Evolutionary conservation across 2,797 vertebrate species (phyloP).

Genomic region (Sylvia borin): DNA sequence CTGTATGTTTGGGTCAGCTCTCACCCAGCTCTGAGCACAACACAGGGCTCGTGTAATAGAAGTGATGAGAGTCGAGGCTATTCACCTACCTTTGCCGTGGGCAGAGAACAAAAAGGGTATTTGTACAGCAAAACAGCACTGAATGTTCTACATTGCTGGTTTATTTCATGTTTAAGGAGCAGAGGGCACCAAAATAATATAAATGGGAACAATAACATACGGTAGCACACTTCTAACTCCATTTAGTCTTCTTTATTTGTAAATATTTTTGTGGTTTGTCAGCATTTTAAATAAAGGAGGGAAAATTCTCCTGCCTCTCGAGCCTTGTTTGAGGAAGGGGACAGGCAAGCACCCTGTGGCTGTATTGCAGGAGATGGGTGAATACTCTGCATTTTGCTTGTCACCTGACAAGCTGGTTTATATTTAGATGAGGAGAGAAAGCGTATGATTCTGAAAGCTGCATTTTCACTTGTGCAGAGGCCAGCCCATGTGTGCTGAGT

Average conservation of each 20-base stretch:
- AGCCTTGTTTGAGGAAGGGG: neutral
- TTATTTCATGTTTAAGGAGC: neutral
- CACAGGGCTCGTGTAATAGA: neutral
- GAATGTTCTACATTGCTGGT: neutral
- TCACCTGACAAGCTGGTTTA: neutral
- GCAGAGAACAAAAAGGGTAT: slow-evolving; percentile 1
- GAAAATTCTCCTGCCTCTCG: neutral
- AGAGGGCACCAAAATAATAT: neutral
- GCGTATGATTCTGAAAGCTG: neutral
- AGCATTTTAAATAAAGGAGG: neutral
- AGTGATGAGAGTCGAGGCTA: neutral
- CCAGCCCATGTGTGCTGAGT: neutral
- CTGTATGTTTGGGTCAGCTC: neutral
- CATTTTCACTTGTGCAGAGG: neutral
- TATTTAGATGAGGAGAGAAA: neutral
- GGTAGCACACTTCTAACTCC: neutral
- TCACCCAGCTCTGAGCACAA: neutral
- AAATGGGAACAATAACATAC: neutral
- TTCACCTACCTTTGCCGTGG: neutral
- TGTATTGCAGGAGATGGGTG: neutral
- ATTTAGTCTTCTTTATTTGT: neutral
- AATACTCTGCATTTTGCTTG: neutral
- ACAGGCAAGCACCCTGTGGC: neutral
- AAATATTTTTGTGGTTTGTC: neutral
- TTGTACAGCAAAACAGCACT: neutral